phyloP scores from a whole-genome alignment of 2,113 vertebrate genomes.

The Myrmecophaga tridactyla region DNA sequence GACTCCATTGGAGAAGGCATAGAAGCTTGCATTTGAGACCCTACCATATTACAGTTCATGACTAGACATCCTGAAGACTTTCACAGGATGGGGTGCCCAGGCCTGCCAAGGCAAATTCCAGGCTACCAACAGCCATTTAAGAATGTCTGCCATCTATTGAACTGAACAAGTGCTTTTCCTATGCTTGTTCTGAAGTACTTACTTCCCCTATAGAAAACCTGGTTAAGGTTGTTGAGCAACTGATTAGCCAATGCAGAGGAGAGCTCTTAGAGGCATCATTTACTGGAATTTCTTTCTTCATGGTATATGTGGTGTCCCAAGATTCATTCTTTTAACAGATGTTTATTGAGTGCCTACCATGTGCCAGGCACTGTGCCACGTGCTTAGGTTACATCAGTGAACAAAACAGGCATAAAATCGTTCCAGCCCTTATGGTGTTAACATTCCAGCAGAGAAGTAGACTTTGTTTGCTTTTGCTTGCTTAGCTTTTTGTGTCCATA shows the following conservation, averaged over 20 bases:
- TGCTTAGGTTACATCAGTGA: background rate
- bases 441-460: background rate
- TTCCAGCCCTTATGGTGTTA: conserved; percentile 17
- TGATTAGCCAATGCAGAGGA: background rate
- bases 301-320: background rate
- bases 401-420: background rate
- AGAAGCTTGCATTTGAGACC: no score
- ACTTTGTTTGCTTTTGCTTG: background rate
- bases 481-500: no score
- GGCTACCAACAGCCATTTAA: background rate
- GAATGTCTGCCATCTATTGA: background rate
- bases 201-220: background rate
- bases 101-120: conserved; percentile 1
- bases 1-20: no score
- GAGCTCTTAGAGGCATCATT: background rate
- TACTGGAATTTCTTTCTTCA: conserved; percentile 4
- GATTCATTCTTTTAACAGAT: conserved; percentile 4
- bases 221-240: background rate
- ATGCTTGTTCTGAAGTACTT: background rate
- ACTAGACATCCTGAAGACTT: background rate
- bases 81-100: background rate
- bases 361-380: background rate
- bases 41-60: background rate
- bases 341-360: background rate
- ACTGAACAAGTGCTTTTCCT: background rate